These are phyloP conservation scores for Campoplex capitator DNA, from an alignment of 2,888 invertebrate genomes.

Conservation along the genomic window DNA sequence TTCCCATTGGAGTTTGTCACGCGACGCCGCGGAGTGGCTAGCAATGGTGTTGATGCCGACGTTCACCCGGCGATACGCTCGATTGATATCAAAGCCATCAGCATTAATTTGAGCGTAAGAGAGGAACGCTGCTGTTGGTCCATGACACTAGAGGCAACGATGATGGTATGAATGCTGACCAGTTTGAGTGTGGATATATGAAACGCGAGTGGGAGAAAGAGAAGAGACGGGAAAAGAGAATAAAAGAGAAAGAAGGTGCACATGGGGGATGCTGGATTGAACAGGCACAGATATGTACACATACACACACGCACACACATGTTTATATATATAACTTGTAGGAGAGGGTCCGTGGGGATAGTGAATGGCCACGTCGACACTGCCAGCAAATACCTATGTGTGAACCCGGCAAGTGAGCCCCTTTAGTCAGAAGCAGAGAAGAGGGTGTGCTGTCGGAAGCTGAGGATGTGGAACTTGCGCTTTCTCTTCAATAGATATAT, in stretches of 20 bases:
- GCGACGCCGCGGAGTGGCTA: constrained; percentile 25
- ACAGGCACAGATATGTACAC: constrained; percentile 19
- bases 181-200: constrained; percentile 26
- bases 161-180: constrained; percentile 30
- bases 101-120: constrained; percentile 74
- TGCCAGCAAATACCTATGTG: constrained; percentile 28
- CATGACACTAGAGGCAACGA: constrained; percentile 29
- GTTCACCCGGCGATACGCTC: constrained; percentile 48
- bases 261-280: constrained; percentile 2
- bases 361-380: constrained; percentile 34
- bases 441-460: constrained; percentile 13
- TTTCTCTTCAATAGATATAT: neutral
- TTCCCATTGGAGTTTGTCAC: constrained; percentile 30
- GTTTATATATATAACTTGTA: neutral
- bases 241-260: neutral
- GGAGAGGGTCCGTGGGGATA: constrained; percentile 1
- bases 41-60: constrained; percentile 41
- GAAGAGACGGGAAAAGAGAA: neutral
- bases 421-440: constrained; percentile 37
- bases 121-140: constrained; percentile 17
- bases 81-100: constrained; percentile 74
- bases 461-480: constrained; percentile 16
- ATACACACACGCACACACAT: neutral
- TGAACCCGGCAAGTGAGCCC: constrained; percentile 30
- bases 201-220: neutral